Evolutionary conservation across 1,140 invertebrate genomes (phyloP).

Genomic region (Temnothorax nylanderi): DNA sequence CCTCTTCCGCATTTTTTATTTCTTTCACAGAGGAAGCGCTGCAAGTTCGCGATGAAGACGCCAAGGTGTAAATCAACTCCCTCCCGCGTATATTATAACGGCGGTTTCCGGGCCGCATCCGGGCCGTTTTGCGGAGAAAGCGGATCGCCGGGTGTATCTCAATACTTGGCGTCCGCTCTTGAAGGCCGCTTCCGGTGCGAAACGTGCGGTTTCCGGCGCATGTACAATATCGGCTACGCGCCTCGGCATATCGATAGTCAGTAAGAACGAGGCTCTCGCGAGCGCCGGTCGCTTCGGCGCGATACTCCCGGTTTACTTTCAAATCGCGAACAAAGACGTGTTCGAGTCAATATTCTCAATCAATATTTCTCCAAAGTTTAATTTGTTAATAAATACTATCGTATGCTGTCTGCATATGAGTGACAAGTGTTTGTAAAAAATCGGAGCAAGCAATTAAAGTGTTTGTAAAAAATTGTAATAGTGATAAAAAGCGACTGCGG

Average conservation of each 20-base stretch:
- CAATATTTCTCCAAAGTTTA: background rate
- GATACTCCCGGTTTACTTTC: constrained; percentile 29
- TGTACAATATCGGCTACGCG: constrained; percentile 67
- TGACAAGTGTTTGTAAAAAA: background rate
- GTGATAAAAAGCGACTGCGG: background rate
- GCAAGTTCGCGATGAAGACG: constrained; percentile 57
- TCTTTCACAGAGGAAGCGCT: constrained; percentile 33
- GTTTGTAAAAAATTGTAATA: background rate
- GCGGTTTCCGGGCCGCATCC: constrained; percentile 69
- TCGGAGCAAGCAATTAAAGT: background rate
- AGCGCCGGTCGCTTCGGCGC: constrained; percentile 51
- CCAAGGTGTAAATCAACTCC: constrained; percentile 19
- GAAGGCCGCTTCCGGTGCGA: constrained; percentile 76
- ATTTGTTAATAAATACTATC: background rate
- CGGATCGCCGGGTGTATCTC: constrained; percentile 61
- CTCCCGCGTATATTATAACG: constrained; percentile 50
- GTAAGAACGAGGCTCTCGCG: constrained; percentile 70
- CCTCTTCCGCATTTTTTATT: background rate
- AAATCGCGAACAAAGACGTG: constrained; percentile 25
- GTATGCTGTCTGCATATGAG: background rate
- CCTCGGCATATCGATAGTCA: constrained; percentile 74
- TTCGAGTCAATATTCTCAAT: too few relatives aligned
- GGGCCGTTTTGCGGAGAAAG: constrained; percentile 67
- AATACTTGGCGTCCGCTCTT: constrained; percentile 69
- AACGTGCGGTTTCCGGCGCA: constrained; percentile 80